Evolutionary conservation across 2,113 vertebrate genomes (phyloP).

Genomic region (Semicossyphus pulcher): DNA sequence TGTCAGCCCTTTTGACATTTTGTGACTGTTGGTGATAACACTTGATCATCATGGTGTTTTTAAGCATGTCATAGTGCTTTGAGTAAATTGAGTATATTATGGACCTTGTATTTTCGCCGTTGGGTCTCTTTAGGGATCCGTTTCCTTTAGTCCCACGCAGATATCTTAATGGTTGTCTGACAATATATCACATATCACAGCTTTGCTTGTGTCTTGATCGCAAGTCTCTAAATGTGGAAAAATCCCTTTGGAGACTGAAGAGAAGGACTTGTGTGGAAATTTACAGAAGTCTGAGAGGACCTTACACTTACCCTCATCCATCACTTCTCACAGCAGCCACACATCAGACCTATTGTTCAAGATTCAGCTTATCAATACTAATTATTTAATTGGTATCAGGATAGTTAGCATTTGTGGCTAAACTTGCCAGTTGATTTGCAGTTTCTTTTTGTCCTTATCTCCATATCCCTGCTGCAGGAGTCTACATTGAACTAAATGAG

Average conservation of each 20-base stretch:
- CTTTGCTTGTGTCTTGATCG: not conserved
- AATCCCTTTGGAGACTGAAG: not conserved
- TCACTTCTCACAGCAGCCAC: slow-evolving; percentile 8
- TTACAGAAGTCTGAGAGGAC: not conserved
- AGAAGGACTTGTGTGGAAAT: slow-evolving; percentile 33
- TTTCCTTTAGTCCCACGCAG: slow-evolving; percentile 3
- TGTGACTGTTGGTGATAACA: not conserved
- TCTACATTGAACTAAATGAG: slow-evolving; percentile 7
- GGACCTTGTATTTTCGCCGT: not conserved
- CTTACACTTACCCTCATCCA: not conserved
- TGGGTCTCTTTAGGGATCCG: not conserved
- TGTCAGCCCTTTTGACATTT: not conserved
- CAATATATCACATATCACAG: not conserved
- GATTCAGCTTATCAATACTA: not conserved
- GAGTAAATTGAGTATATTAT: not conserved
- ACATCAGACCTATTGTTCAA: not conserved
- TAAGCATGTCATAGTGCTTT: not conserved
- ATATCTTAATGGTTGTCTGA: not conserved
- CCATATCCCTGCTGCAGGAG: not conserved
- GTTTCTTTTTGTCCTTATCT: not conserved
- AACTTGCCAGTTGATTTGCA: not conserved
- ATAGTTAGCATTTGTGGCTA: not conserved
- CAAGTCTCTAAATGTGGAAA: not conserved
- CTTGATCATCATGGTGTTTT: not conserved
- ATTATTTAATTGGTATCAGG: not conserved